phyloP scores from a whole-genome alignment of 1,140 invertebrate genomes.

The Cardiocondyla obscurior region DNA sequence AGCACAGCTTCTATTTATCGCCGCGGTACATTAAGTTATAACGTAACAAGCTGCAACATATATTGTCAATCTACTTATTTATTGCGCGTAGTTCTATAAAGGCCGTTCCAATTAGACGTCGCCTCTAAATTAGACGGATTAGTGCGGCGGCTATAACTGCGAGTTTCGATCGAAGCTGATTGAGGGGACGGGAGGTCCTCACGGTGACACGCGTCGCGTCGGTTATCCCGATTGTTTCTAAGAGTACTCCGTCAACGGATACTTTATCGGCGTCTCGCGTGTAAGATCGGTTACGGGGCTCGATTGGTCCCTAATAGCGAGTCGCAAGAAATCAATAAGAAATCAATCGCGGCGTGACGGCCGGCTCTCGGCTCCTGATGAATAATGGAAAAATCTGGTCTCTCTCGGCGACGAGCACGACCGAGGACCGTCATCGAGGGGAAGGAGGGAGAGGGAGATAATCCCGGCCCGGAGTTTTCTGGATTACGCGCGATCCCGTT shows the following conservation, averaged over 20 bases:
- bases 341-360: constrained; percentile 66
- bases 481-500: constrained; percentile 57
- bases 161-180: not conserved
- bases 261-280: constrained; percentile 38
- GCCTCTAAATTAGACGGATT: not conserved
- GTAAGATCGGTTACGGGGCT: constrained; percentile 48
- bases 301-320: constrained; percentile 69
- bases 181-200: not conserved
- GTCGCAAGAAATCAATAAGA: constrained; percentile 67
- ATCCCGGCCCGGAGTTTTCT: constrained; percentile 60
- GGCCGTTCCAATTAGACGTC: not conserved
- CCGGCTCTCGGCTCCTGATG: constrained; percentile 52
- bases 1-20: no score
- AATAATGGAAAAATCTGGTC: constrained; percentile 70
- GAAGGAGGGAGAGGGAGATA: constrained; percentile 27
- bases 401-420: constrained; percentile 24
- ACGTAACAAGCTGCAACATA: no score
- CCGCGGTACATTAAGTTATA: no score
- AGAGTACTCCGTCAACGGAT: constrained; percentile 14
- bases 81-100: not conserved
- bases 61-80: not conserved
- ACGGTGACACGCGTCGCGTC: not conserved
- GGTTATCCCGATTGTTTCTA: not conserved
- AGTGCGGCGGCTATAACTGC: not conserved
- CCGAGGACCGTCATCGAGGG: not conserved